Base-by-base conservation (phyloP, 2,113 vertebrate species). In the Chlorodrepanis virens region DNA sequence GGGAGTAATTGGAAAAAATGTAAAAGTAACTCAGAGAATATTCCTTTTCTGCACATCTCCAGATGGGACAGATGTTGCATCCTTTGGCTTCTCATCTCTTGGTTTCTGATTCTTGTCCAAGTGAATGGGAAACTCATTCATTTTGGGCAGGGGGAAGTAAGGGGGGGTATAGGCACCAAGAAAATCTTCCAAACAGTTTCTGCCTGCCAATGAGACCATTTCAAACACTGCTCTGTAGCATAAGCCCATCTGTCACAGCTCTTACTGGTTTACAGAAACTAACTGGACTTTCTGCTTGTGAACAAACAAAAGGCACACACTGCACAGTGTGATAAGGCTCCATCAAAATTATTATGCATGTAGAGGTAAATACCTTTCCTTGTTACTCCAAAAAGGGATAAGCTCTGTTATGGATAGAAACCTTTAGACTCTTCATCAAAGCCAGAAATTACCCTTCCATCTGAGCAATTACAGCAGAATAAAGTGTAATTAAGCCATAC, bases 51-150 rank as follows among this genome's bases (percentile, higher is more conserved):
- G 80, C 64, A 60, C 75, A 84, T 72, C 77, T n/a, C 57, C 91
- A 93, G 83, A 95, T 92, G 79, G 61, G 85, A 92, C 65, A 87
- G 78, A 78, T 81, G 86, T 93, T 97, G 79, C 61, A 61, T 95
- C 89, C 75, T 92, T 83, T 95, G 94, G 64, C 64, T 89, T 88
- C 74, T 23, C 35, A 44, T 76, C 63, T 89, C 84, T 97, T 87
- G 59, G 37, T 83, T 95, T 93, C 72, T 78, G 50, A 64, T 94
- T 94, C 75, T 83, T 79, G 45, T 90, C 85, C 92, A 94, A 95
- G 59, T 72, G 78, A 90, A 76, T 65, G 75, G 94, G 94, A 97
- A 96, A 96, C 81, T 94, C 95, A 96, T 94, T 80, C 84, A 54
- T 75, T 92, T 64, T 64, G 78, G 54, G 27, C 0, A 1, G n/a